Evolutionary conservation across 2,888 invertebrate species (phyloP).

Genomic region (Pharmacophagus antenor): DNA sequence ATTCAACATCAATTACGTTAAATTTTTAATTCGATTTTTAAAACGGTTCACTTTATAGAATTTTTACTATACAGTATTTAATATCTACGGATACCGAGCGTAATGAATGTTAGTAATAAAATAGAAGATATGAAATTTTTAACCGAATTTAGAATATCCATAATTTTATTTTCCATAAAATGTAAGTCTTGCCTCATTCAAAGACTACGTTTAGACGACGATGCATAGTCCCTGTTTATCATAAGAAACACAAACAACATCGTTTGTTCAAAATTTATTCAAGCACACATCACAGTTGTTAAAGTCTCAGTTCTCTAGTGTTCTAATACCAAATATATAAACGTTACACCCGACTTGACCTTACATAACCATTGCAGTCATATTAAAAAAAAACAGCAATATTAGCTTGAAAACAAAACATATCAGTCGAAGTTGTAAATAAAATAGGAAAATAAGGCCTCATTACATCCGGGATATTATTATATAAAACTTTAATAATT

Average conservation of each 20-base stretch:
- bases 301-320: slow-evolving; percentile 3
- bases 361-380: not conserved
- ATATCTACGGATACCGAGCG: too few species aligned
- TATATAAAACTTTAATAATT: too few species aligned
- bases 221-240: not conserved
- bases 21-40: too few species aligned
- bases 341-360: not conserved
- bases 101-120: too few species aligned
- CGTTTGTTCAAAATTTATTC: slow-evolving; percentile 14
- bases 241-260: slow-evolving; percentile 12
- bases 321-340: slow-evolving; percentile 1
- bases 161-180: not conserved
- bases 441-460: too few species aligned
- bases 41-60: too few species aligned
- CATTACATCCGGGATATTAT: too few species aligned
- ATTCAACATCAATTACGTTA: too few species aligned
- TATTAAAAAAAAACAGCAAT: too few species aligned
- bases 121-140: not conserved
- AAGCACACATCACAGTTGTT: slow-evolving; percentile 1
- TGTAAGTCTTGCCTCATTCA: not conserved
- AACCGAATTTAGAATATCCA: not conserved
- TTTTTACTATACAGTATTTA: too few species aligned
- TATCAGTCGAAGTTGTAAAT: too few species aligned
- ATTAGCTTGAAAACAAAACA: too few species aligned
- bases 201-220: not conserved